Conservation (phyloP, 2,797 vertebrate species). For the Microctenopoma steveboyesi region DNA sequence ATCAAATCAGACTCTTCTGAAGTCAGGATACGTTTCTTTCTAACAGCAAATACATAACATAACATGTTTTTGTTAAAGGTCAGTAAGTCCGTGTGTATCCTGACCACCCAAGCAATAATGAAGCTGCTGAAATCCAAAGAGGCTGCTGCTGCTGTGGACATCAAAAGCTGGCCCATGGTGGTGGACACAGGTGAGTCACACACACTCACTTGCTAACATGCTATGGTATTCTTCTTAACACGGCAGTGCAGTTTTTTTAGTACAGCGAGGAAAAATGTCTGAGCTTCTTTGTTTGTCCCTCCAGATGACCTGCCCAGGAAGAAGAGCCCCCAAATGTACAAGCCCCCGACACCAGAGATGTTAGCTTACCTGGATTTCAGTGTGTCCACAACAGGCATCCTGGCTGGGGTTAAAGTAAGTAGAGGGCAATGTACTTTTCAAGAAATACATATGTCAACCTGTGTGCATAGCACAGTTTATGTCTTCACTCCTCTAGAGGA, state of each 20-base stretch:
- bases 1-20: too few relatives aligned
- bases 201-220: background rate
- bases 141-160: conserved; percentile 91
- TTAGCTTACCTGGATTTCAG: conserved; percentile 98
- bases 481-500: background rate
- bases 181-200: conserved; percentile 89
- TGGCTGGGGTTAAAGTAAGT: conserved; percentile 95
- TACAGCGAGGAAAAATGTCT: background rate
- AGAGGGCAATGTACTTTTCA: background rate
- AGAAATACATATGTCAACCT: background rate
- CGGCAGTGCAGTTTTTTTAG: background rate
- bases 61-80: conserved; percentile 82
- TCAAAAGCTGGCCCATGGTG: conserved; percentile 94
- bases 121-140: conserved; percentile 96
- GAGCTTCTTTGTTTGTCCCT: background rate
- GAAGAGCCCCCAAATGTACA: conserved; percentile 89
- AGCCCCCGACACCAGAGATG: conserved; percentile 91
- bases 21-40: background rate
- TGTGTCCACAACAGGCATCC: conserved; percentile 95
- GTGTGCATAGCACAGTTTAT: background rate
- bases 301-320: conserved; percentile 95
- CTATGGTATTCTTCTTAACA: background rate
- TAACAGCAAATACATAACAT: background rate
- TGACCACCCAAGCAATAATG: conserved; percentile 96
- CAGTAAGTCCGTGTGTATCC: conserved; percentile 94